phyloP scores from a whole-genome alignment of 2,888 invertebrate species.

The Acanthosepion esculentum region DNA sequence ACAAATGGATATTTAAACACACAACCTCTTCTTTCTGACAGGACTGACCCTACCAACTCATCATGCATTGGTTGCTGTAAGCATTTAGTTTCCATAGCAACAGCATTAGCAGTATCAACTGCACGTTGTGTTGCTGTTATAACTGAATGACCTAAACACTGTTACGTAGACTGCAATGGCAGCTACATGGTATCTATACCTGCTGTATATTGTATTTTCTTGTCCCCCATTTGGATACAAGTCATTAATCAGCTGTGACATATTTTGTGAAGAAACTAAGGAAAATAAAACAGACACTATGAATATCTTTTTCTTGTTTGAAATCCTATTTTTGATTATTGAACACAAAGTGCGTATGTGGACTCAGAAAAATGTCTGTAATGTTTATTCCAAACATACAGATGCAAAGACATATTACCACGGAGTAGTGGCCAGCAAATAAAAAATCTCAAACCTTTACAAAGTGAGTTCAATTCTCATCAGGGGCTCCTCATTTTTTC shows the following conservation, averaged over 20 bases:
- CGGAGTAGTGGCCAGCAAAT: too few relatives aligned
- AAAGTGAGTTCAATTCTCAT: too few relatives aligned
- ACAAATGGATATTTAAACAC: not conserved
- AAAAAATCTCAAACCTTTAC: too few relatives aligned
- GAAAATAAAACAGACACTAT: not conserved
- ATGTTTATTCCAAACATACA: too few relatives aligned
- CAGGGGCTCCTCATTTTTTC: too few relatives aligned
- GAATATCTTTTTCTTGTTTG: not conserved
- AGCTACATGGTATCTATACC: not conserved
- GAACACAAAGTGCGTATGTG: too few relatives aligned
- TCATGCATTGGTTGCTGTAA: not conserved
- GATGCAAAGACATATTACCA: too few relatives aligned
- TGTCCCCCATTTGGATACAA: not conserved
- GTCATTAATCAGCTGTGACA: not conserved
- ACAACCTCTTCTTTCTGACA: not conserved
- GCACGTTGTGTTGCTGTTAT: not conserved
- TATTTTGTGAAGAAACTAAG: not conserved
- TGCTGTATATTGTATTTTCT: not conserved
- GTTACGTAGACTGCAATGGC: not conserved
- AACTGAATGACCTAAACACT: not conserved
- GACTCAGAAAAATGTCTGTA: too few relatives aligned
- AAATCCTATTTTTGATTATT: too few relatives aligned
- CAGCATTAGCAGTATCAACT: slow-evolving; percentile 33
- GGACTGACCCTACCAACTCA: not conserved
- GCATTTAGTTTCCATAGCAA: not conserved